Conservation (phyloP, 2,888 invertebrate genomes). For the Osmoderma eremita region DNA sequence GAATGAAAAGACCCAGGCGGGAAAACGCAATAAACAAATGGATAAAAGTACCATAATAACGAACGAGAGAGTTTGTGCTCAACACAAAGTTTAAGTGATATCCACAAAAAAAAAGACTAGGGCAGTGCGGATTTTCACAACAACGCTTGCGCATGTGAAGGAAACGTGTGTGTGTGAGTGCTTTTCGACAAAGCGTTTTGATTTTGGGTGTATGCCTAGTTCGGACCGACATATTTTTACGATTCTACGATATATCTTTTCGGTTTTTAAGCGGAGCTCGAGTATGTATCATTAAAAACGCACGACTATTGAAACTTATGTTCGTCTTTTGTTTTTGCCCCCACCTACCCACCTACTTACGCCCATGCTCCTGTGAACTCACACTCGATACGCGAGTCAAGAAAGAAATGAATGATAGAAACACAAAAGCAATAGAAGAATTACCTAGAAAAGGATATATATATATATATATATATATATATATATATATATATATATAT, state of each 20-base stretch:
- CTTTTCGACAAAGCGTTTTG: conserved; percentile 48
- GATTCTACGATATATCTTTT: neutral
- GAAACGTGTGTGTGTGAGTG: conserved; percentile 5
- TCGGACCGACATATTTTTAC: conserved; percentile 54
- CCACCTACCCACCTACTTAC: conserved; percentile 49
- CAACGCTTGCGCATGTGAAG: neutral
- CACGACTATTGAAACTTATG: no score
- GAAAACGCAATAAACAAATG: no score
- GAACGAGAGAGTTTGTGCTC: no score
- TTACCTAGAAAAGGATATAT: neutral
- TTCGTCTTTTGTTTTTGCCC: conserved; percentile 4
- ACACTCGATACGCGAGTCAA: neutral
- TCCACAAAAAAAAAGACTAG: no score
- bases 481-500: no score
- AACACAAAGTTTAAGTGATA: no score
- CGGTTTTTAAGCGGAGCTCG: no score
- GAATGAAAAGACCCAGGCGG: no score
- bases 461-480: no score
- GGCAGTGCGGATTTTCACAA: no score
- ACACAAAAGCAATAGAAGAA: conserved; percentile 7
- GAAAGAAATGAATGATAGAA: conserved; percentile 17
- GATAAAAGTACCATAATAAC: no score
- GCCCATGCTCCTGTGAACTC: conserved; percentile 64
- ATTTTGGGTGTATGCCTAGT: conserved; percentile 60
- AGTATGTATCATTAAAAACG: no score